Evolutionary conservation across 2,797 vertebrate species (phyloP).

Genomic region (Tiaroga cobitis): DNA sequence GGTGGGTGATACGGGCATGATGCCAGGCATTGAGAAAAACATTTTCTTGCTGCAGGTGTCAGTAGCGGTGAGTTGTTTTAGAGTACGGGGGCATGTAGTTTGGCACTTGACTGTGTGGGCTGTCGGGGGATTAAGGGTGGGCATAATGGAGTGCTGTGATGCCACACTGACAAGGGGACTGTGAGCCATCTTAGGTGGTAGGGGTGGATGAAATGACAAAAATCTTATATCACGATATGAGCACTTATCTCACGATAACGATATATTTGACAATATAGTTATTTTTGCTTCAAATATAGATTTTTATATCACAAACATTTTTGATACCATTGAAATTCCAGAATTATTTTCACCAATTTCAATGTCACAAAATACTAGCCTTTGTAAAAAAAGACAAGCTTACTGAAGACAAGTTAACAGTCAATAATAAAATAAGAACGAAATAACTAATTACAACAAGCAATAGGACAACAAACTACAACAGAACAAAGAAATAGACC

Average conservation of each 20-base stretch:
- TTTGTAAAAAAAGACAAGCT: no score
- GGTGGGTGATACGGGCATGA: constrained; percentile 41
- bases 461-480: no score
- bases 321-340: not conserved
- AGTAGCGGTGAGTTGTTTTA: constrained; percentile 21
- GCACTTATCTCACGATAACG: not conserved
- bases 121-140: constrained; percentile 25
- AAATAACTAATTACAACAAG: no score
- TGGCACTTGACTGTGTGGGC: constrained; percentile 16
- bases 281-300: not conserved
- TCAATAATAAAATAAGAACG: not conserved
- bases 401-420: no score
- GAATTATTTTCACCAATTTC: not conserved
- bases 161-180: constrained; percentile 28
- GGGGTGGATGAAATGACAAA: not conserved
- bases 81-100: constrained; percentile 23
- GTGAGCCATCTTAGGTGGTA: constrained; percentile 20
- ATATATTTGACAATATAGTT: not conserved
- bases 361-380: not conserved
- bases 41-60: constrained; percentile 34
- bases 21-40: constrained; percentile 40
- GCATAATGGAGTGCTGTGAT: constrained; percentile 13
- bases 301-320: not conserved
- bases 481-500: no score
- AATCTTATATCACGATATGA: no score